Percentiles rank a stretch among this genome's conserved stretches.
phyloP scores from a whole-genome alignment of 2,888 invertebrate species.

The Ophioninae sp. region DNA sequence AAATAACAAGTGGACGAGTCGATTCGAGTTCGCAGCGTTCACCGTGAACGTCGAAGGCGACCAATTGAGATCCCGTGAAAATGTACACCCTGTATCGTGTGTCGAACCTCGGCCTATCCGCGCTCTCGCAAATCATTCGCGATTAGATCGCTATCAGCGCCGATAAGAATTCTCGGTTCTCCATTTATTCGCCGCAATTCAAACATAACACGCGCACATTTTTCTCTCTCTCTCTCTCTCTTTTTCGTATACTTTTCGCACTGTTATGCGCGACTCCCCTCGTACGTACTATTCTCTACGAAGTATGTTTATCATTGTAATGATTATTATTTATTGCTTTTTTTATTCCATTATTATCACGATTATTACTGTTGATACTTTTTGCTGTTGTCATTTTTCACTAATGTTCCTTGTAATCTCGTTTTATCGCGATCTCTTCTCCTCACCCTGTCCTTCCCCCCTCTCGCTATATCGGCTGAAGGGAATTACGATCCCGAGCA shows the following conservation, averaged over 20 bases:
- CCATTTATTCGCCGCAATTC: constrained; percentile 45
- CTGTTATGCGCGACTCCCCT: no score
- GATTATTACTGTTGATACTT: constrained; percentile 40
- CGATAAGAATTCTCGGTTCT: constrained; percentile 45
- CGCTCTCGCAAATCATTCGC: constrained; percentile 36
- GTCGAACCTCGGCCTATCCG: constrained; percentile 17
- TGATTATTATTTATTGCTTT: constrained; percentile 50
- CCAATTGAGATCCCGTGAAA: constrained; percentile 23
- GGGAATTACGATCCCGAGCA: constrained; percentile 52
- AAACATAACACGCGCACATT: constrained; percentile 19
- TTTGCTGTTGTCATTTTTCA: constrained; percentile 35
- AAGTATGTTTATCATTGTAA: constrained; percentile 1
- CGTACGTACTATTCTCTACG: constrained; percentile 13
- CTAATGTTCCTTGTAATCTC: constrained; percentile 52
- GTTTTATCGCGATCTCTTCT: constrained; percentile 33
- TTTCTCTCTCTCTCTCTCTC: constrained; percentile 1
- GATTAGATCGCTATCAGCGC: constrained; percentile 39
- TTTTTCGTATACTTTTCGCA: neutral
- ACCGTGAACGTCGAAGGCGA: neutral
- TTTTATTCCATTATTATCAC: constrained; percentile 1
- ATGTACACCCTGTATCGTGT: constrained; percentile 22
- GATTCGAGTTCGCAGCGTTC: neutral
- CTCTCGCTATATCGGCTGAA: neutral
- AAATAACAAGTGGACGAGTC: neutral
- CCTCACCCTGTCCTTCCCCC: neutral